Evolutionary conservation across 2,888 invertebrate species (phyloP).

Genomic region (Phanerotoma sp.): DNA sequence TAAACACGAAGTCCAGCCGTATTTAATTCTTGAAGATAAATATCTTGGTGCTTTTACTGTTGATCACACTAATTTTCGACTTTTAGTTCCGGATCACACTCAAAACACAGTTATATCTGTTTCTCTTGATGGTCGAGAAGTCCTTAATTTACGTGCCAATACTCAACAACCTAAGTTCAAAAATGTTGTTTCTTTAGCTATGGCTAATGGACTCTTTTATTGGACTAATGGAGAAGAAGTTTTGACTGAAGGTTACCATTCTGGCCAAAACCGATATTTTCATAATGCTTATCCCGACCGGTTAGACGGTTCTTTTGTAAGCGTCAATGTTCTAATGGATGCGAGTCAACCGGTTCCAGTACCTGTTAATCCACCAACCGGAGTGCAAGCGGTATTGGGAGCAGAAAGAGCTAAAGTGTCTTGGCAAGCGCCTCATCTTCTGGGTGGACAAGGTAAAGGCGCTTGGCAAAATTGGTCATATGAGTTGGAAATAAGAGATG

Average conservation of each 20-base stretch:
- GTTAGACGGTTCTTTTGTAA: conserved; percentile 59
- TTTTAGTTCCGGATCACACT: conserved; percentile 73
- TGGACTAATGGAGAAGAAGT: conserved; percentile 83
- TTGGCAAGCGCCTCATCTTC: conserved; percentile 79
- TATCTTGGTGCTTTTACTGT: conserved; percentile 80
- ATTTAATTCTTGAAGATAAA: conserved; percentile 66
- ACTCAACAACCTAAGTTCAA: conserved; percentile 75
- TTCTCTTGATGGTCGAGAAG: conserved; percentile 78
- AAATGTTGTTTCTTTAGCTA: conserved; percentile 74
- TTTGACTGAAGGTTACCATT: conserved; percentile 77
- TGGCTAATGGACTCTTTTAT: conserved; percentile 76
- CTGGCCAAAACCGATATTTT: conserved; percentile 69
- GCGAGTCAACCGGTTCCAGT: conserved; percentile 77
- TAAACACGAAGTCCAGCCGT: conserved; percentile 67
- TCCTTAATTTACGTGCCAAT: conserved; percentile 71
- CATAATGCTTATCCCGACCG: conserved; percentile 72
- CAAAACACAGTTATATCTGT: conserved; percentile 79
- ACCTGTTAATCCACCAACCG: conserved; percentile 76
- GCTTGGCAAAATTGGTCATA: conserved; percentile 78
- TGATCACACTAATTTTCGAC: conserved; percentile 77
- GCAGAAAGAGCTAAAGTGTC: conserved; percentile 73
- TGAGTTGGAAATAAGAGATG: conserved; percentile 69
- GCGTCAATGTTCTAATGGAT: conserved; percentile 55
- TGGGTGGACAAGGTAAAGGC: conserved; percentile 68
- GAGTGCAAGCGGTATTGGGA: conserved; percentile 80